phyloP scores from a whole-genome alignment of 2,888 invertebrate species.

The Epicampocera succincta region DNA sequence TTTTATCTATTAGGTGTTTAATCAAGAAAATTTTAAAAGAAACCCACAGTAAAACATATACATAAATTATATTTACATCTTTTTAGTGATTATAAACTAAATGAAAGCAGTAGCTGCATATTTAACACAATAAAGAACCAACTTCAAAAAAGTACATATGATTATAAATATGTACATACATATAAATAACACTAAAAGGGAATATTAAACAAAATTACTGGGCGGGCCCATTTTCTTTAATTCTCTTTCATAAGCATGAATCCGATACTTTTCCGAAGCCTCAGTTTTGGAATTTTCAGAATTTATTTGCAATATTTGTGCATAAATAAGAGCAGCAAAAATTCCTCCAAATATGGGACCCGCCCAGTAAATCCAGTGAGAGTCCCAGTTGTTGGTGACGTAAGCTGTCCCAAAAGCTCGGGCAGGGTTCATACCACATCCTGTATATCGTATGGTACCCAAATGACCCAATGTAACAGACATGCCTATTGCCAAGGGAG shows the following conservation, averaged over 20 bases:
- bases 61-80: too few species aligned
- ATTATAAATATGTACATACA: neutral
- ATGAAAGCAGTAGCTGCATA: too few species aligned
- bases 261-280: conserved; percentile 54
- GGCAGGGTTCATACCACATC: conserved; percentile 96
- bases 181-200: neutral
- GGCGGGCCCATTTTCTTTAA: conserved; percentile 46
- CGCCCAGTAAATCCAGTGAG: conserved; percentile 96
- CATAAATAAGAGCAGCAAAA: conserved; percentile 89
- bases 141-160: too few species aligned
- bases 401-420: conserved; percentile 93
- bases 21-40: too few species aligned
- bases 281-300: conserved; percentile 47
- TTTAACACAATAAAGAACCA: too few species aligned
- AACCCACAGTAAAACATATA: neutral
- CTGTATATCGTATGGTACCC: conserved; percentile 91
- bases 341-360: conserved; percentile 92
- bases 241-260: conserved; percentile 60
- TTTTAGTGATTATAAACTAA: too few species aligned
- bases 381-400: conserved; percentile 87
- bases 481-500: conserved; percentile 93
- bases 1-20: too few species aligned
- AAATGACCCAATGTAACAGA: conserved; percentile 92
- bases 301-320: conserved; percentile 79
- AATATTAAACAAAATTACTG: conserved; percentile 30